phyloP scores from a whole-genome alignment of 1,140 invertebrate species.

The Mercenaria mercenaria region DNA sequence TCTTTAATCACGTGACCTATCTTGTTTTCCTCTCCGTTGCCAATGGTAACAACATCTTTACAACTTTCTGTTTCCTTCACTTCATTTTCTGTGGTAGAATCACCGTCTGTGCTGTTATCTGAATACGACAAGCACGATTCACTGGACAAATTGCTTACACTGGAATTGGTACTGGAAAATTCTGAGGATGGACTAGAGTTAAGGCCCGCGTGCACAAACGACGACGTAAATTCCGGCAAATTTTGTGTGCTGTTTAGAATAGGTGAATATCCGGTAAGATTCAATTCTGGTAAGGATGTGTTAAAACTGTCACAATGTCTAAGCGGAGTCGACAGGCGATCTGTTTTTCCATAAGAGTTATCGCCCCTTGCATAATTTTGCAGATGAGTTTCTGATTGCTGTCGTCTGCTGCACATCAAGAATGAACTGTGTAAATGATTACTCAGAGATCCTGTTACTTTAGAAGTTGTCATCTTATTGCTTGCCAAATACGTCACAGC shows the following conservation, averaged over 20 bases:
- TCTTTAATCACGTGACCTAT: conserved; percentile 31
- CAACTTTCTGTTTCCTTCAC: no score
- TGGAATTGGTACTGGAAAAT: not conserved
- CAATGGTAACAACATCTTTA: not conserved
- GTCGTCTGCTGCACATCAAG: no score
- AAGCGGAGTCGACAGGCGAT: conserved; percentile 25
- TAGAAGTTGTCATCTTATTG: not conserved
- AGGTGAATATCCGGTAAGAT: not conserved
- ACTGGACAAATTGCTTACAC: not conserved
- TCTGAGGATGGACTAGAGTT: not conserved
- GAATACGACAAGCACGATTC: not conserved
- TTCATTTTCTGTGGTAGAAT: not conserved
- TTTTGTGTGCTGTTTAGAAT: not conserved
- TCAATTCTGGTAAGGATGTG: not conserved
- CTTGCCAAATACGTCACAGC: not conserved
- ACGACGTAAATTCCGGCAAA: no score
- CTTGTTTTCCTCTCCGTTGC: not conserved
- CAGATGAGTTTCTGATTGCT: not conserved
- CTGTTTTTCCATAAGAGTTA: not conserved
- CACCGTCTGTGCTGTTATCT: no score
- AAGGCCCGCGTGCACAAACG: no score
- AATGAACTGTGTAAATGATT: conserved; percentile 6
- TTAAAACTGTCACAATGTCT: not conserved
- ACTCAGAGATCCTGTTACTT: not conserved
- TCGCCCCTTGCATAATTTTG: not conserved